Evolutionary conservation across 2,888 invertebrate genomes (phyloP), one percentile per base, ranked within the genome.

Genomic region (Nemurella pictetii): DNA sequence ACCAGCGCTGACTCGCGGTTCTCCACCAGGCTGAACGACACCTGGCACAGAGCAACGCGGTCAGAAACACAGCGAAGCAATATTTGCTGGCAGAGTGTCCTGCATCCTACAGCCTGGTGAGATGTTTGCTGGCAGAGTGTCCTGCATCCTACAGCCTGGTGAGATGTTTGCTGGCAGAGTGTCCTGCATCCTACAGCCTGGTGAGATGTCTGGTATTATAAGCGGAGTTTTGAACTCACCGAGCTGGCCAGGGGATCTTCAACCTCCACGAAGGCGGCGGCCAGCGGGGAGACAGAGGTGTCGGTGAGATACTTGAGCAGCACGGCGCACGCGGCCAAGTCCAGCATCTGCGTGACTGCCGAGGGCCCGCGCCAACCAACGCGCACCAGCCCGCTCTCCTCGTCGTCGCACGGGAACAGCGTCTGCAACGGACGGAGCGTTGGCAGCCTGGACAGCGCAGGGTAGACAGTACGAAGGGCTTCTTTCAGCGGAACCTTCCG

Each of bases 251-350:
- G 93, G 0, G 97, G 96, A 89, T 97, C 95, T 81, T 94, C 94
- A 83, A 94, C 92, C 91, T 97, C 97, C 0, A 97, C 95, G 90
- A 97, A 95, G 88, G 94, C 94, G 88, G 94, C 93, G 89, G 96
- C 96, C 84, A 98, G 91, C 15, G 97, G 97, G 86, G 97, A 95
- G 25, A 96, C 95, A 9, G 97, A 94, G n/a, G 96, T 96, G 88
- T 97, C 96, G 15, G 96, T 95, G 85, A 98, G 90, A 90, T 97
- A 98, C 86, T 96, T 95, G 87, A 96, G 90, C 73, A 97, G 89
- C 20, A 96, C 91, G 36, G 93, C 93, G 87, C 94, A 93, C 5
- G 94, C 95, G 1, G 93, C 92, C 86, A 95, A 89, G 84, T 92
- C 88, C 84, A 89, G 88, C 86, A 94, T 89, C 84, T 94, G 92